These are phyloP conservation scores for Microcebus jonahi DNA, from an alignment of 2,113 vertebrate genomes.

Conservation along the genomic window DNA sequence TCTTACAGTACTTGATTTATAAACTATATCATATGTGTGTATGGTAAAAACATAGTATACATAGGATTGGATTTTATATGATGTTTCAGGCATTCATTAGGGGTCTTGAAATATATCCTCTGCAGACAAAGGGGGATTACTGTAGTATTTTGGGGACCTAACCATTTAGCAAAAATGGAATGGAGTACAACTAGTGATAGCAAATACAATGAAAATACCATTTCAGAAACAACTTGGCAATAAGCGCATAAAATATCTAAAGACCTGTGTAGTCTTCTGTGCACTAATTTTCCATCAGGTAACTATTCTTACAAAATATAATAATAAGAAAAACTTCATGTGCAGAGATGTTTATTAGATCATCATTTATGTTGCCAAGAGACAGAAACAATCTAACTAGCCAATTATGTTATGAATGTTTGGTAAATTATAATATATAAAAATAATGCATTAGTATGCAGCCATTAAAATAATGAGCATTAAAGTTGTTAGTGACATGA, in stretches of 20 bases:
- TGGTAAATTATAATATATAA: not conserved
- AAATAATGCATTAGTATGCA: not conserved
- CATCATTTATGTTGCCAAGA: not conserved
- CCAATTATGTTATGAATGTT: not conserved
- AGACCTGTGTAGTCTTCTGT: rapidly evolving
- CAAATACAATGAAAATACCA: not conserved
- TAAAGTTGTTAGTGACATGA: not conserved
- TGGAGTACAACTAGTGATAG: not conserved
- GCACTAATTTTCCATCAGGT: not conserved
- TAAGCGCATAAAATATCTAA: not conserved
- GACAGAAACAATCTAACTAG: not conserved
- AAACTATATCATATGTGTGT: not conserved
- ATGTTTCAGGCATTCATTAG: not conserved
- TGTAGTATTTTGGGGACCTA: not conserved
- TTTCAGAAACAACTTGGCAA: not conserved
- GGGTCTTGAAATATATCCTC: not conserved
- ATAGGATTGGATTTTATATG: not conserved
- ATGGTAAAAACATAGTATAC: not conserved
- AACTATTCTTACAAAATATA: not conserved
- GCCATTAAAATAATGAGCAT: not conserved
- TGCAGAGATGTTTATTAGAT: not conserved
- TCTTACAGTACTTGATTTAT: not conserved
- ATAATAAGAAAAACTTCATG: not conserved
- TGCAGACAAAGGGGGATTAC: not conserved
- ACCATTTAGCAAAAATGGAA: not conserved